Conservation (phyloP, 35 echinoderm and acorn worm species). For the Antedon bifida region DNA sequence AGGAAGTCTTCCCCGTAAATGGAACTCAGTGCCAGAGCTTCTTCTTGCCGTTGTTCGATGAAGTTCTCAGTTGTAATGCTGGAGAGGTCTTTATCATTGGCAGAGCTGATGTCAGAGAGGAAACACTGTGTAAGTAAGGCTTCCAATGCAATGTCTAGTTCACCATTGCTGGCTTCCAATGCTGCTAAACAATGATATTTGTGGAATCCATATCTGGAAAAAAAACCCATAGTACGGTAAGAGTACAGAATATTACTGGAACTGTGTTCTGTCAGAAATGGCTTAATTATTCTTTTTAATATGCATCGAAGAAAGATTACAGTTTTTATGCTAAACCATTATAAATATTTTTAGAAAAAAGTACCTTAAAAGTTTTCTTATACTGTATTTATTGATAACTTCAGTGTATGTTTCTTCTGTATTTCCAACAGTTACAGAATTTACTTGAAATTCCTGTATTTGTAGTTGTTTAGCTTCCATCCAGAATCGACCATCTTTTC, state of each 20-base stretch:
- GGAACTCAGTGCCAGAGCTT: constrained; percentile 46
- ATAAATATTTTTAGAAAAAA: too few species aligned
- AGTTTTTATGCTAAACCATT: not conserved
- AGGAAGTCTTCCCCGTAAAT: constrained; percentile 44
- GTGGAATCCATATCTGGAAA: constrained; percentile 38
- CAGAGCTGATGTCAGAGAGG: not conserved
- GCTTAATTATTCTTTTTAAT: too few species aligned
- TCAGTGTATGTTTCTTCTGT: not conserved
- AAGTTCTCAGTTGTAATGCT: constrained; percentile 5
- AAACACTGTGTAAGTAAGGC: constrained; percentile 23
- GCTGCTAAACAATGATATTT: constrained; percentile 32
- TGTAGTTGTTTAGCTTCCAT: not conserved
- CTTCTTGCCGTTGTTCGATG: constrained; percentile 45
- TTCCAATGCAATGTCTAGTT: constrained; percentile 43
- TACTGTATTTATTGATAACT: not conserved
- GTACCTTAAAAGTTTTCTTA: not conserved
- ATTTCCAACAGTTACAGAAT: not conserved
- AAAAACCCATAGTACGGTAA: not conserved
- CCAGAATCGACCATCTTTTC: not conserved
- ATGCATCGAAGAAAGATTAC: not conserved
- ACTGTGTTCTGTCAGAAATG: not conserved
- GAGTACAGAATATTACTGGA: not conserved
- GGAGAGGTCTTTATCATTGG: not conserved
- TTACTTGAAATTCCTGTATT: not conserved
- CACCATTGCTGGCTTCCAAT: constrained; percentile 32